phyloP scores from a whole-genome alignment of 1,140 invertebrate genomes.

The Leucophenga varia region DNA sequence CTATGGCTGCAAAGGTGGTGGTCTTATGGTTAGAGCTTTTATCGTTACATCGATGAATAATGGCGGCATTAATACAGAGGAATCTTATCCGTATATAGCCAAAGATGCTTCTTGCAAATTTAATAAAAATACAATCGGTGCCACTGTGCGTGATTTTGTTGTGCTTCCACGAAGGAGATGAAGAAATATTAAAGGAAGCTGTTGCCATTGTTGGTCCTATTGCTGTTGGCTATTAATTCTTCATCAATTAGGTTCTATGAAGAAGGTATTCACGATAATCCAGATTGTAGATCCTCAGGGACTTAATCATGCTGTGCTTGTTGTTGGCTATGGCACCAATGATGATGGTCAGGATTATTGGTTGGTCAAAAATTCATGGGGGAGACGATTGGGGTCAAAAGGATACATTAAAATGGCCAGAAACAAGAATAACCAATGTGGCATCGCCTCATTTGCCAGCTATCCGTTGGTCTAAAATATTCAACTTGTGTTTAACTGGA shows the following conservation, averaged over 20 bases:
- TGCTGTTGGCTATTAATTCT: no score
- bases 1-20: conserved; percentile 80
- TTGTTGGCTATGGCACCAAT: conserved; percentile 75
- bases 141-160: conserved; percentile 40
- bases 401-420: conserved; percentile 66
- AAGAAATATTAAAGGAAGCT: conserved; percentile 66
- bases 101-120: conserved; percentile 57
- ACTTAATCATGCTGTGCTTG: conserved; percentile 60
- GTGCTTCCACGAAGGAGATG: conserved; percentile 65
- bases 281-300: conserved; percentile 52
- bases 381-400: conserved; percentile 60
- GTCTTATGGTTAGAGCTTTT: conserved; percentile 74
- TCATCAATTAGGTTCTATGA: conserved; percentile 7
- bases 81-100: conserved; percentile 73
- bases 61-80: conserved; percentile 68
- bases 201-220: conserved; percentile 9
- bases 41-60: conserved; percentile 79
- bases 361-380: conserved; percentile 67
- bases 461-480: conserved; percentile 3
- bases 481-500: no score
- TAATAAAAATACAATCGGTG: conserved; percentile 6
- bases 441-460: conserved; percentile 3
- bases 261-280: conserved; percentile 2
- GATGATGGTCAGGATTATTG: conserved; percentile 62
- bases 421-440: conserved; percentile 34